Evolutionary conservation across 2,113 vertebrate species (phyloP).

Genomic region (Marmota monax): DNA sequence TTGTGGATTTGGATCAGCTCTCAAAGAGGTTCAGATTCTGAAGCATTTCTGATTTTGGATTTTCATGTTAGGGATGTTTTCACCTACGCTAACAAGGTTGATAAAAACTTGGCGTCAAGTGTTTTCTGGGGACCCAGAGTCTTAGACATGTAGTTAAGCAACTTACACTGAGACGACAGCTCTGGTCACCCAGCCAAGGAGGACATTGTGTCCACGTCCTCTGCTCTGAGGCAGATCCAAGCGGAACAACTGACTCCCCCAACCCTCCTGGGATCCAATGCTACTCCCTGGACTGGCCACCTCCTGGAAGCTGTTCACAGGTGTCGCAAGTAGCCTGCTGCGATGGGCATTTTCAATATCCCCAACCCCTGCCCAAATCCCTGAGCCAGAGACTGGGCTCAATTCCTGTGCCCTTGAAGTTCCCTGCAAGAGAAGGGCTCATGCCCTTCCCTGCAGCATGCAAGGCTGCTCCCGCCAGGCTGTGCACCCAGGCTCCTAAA

Average conservation of each 20-base stretch:
- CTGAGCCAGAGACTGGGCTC: not conserved
- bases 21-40: not conserved
- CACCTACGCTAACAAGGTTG: not conserved
- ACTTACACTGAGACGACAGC: not conserved
- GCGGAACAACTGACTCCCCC: not conserved
- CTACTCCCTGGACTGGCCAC: not conserved
- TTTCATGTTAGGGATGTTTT: not conserved
- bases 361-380: not conserved
- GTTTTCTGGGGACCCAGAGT: not conserved
- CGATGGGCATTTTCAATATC: not conserved
- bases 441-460: rapidly evolving
- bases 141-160: not conserved
- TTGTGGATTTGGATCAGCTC: not conserved
- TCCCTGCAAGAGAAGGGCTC: not conserved
- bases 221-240: not conserved
- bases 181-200: not conserved
- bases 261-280: not conserved
- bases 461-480: not conserved
- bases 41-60: not conserved
- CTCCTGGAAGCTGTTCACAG: not conserved
- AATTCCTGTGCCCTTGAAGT: not conserved
- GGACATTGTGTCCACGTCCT: not conserved
- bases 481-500: rapidly evolving
- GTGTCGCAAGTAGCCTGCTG: not conserved
- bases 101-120: not conserved